Evolutionary conservation across 1,140 invertebrate genomes (phyloP).

Genomic region (Aphidius gifuensis): DNA sequence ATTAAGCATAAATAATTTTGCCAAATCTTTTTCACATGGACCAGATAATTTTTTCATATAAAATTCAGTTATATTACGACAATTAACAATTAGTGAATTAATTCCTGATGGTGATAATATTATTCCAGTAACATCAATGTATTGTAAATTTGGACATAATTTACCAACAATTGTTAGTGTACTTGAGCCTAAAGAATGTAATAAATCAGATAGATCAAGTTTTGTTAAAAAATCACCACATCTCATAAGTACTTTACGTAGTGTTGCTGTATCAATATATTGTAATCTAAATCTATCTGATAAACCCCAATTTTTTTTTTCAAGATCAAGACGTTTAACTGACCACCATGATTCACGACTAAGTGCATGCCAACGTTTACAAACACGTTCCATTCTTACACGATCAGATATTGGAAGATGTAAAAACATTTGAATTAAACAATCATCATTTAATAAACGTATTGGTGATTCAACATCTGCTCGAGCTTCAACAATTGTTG

Average conservation of each 20-base stretch:
- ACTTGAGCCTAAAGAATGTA: constrained; percentile 33
- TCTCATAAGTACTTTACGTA: constrained; percentile 43
- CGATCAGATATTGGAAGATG: constrained; percentile 44
- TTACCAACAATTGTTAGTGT: constrained; percentile 44
- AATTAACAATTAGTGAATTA: constrained; percentile 35
- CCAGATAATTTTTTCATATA: constrained; percentile 34
- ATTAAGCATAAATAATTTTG: constrained; percentile 40
- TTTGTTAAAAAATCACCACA: constrained; percentile 44
- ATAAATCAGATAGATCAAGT: constrained; percentile 32
- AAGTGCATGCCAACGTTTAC: constrained; percentile 43
- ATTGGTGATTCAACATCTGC: constrained; percentile 33
- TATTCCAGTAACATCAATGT: constrained; percentile 38
- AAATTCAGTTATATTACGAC: constrained; percentile 39
- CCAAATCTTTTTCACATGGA: constrained; percentile 42
- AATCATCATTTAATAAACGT: constrained; percentile 48
- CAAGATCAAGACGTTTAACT: constrained; percentile 37
- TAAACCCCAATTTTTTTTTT: constrained; percentile 32
- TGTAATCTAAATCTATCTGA: constrained; percentile 8
- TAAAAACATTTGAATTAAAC: constrained; percentile 45
- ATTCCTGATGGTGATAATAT: constrained; percentile 41
- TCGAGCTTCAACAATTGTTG: constrained; percentile 11
- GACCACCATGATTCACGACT: constrained; percentile 42
- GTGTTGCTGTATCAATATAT: constrained; percentile 33
- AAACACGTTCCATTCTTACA: constrained; percentile 47
- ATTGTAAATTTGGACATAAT: constrained; percentile 44